phyloP scores from a whole-genome alignment of 2,888 invertebrate genomes.

The Tromatobia lineatoria region DNA sequence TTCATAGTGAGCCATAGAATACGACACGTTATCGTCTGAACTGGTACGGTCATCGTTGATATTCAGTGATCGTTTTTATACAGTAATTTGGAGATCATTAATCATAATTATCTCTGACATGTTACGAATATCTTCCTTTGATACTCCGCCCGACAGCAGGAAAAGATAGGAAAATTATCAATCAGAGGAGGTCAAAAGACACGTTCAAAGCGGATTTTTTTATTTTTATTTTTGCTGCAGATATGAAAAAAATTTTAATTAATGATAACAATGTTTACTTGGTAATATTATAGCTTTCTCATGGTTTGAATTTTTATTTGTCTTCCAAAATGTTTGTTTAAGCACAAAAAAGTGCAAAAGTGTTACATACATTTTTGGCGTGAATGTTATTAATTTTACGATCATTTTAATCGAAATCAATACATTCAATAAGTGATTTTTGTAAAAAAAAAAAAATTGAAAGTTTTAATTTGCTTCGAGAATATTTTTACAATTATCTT shows the following conservation, averaged over 20 bases:
- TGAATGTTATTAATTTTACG: not conserved
- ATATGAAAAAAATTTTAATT: not conserved
- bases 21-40: constrained; percentile 43
- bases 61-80: constrained; percentile 20
- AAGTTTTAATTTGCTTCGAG: not conserved
- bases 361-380: not conserved
- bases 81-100: constrained; percentile 25
- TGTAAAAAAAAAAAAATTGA: not conserved
- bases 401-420: not conserved
- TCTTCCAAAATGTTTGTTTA: not conserved
- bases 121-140: constrained; percentile 28
- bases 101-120: constrained; percentile 50
- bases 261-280: not conserved
- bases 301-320: not conserved
- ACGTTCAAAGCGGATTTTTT: not conserved
- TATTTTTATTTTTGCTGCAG: not conserved
- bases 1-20: constrained; percentile 22
- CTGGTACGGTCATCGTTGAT: constrained; percentile 41
- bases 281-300: not conserved
- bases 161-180: constrained; percentile 33
- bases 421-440: not conserved
- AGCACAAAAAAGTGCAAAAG: not conserved
- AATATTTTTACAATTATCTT: not conserved
- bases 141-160: not conserved
- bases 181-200: constrained; percentile 27